Evolutionary conservation across 2,113 vertebrate species (phyloP).

Genomic region (Thryonomys swinderianus): DNA sequence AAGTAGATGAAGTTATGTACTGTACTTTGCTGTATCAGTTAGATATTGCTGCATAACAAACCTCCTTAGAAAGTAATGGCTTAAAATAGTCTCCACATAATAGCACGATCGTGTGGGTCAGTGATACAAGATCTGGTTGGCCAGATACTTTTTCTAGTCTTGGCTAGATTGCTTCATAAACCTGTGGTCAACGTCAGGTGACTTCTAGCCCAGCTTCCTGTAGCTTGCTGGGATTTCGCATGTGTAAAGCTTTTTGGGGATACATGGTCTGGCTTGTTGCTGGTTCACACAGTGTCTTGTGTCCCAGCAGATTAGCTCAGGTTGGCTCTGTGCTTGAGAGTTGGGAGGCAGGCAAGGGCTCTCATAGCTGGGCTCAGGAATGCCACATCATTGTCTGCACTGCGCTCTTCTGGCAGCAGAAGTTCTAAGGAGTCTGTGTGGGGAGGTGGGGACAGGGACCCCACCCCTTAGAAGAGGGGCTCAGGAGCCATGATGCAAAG

Average conservation of each 20-base stretch:
- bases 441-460: neutral
- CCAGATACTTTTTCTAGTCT: neutral
- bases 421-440: neutral
- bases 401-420: neutral
- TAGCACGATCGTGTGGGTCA: neutral
- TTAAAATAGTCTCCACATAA: constrained; percentile 36
- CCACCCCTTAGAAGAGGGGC: neutral
- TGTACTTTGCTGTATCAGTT: neutral
- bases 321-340: neutral
- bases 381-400: neutral
- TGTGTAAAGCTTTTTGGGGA: neutral
- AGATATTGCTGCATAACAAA: constrained; percentile 20
- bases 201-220: neutral
- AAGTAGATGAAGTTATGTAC: neutral
- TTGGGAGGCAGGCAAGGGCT: neutral
- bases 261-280: constrained; percentile 2
- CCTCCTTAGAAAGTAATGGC: neutral
- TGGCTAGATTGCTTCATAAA: neutral
- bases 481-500: neutral
- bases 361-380: neutral
- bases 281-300: neutral
- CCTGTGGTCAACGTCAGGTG: constrained; percentile 17
- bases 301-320: neutral
- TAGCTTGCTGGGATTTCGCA: neutral
- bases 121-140: neutral